Conservation (phyloP, 1,140 invertebrate species). For the Zaprionus nigranus region DNA sequence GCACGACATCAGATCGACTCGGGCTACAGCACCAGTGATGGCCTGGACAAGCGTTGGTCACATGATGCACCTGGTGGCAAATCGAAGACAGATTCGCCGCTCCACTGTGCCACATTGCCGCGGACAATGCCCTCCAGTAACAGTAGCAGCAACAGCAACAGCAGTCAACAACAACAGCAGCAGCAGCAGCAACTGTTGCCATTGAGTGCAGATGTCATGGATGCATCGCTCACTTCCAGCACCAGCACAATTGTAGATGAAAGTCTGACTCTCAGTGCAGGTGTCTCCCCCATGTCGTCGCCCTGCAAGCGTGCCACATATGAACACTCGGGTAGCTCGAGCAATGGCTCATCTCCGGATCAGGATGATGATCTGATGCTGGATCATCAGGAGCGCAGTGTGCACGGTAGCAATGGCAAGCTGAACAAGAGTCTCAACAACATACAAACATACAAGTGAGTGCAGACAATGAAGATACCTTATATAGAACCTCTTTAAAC, state of each 20-base stretch:
- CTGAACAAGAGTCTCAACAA: constrained; percentile 89
- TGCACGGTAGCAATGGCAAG: constrained; percentile 86
- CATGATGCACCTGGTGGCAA: constrained; percentile 87
- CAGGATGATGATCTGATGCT: constrained; percentile 82
- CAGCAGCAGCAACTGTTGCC: constrained; percentile 21
- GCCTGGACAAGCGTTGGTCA: constrained; percentile 93
- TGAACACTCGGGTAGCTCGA: constrained; percentile 68
- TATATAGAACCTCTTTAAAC: background rate
- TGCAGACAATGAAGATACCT: constrained; percentile 2
- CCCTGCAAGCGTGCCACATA: constrained; percentile 63
- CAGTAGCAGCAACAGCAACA: constrained; percentile 24
- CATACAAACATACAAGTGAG: constrained; percentile 93
- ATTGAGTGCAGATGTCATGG: constrained; percentile 71
- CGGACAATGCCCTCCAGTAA: constrained; percentile 45
- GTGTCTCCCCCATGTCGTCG: constrained; percentile 50
- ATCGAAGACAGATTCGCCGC: constrained; percentile 68
- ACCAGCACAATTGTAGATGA: constrained; percentile 82
- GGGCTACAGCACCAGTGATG: constrained; percentile 93
- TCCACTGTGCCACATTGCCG: constrained; percentile 68
- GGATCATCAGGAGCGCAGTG: constrained; percentile 76
- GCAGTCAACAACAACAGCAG: background rate
- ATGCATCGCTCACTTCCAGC: constrained; percentile 78
- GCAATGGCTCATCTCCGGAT: constrained; percentile 83
- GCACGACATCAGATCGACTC: constrained; percentile 92
- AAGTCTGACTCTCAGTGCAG: constrained; percentile 65